A percentile compares a stretch with the other conserved stretches of the same genome.
phyloP scores from a whole-genome alignment of 2,797 vertebrate species.

The Pampus argenteus region DNA sequence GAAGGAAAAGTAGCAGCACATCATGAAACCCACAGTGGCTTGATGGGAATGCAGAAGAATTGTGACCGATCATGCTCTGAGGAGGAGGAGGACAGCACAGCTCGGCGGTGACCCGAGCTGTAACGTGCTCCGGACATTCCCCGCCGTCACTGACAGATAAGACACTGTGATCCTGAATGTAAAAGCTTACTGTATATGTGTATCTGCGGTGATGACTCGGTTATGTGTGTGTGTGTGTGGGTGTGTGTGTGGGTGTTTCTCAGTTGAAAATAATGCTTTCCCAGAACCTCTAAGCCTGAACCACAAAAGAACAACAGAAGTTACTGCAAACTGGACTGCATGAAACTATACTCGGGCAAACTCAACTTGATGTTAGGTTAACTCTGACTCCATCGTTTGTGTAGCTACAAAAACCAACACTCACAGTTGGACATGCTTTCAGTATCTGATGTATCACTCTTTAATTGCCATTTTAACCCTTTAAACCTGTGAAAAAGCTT shows the following conservation, averaged over 20 bases:
- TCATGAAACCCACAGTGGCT: conserved; percentile 59
- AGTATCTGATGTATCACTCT: not conserved
- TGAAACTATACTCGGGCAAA: conserved; percentile 42
- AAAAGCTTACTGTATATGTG: conserved; percentile 46
- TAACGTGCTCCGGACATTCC: conserved; percentile 61
- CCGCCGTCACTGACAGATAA: conserved; percentile 52
- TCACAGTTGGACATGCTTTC: not conserved
- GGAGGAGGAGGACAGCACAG: conserved; percentile 50
- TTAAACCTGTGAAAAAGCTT: not conserved
- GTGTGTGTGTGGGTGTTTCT: conserved; percentile 26
- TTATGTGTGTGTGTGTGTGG: conserved; percentile 28
- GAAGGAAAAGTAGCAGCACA: conserved; percentile 50
- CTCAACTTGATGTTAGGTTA: conserved; percentile 31
- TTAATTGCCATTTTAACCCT: not conserved
- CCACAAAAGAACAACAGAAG: conserved; percentile 57
- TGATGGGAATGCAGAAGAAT: conserved; percentile 55
- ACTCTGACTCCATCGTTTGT: conserved; percentile 17
- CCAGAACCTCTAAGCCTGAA: conserved; percentile 51
- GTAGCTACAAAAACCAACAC: conserved; percentile 3
- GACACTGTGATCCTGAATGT: conserved; percentile 23
- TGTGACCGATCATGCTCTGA: conserved; percentile 38
- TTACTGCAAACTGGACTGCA: conserved; percentile 45
- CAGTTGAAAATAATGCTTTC: conserved; percentile 60
- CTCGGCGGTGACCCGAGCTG: conserved; percentile 49
- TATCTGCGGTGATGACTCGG: conserved; percentile 34